Conservation (phyloP, 2,113 vertebrate genomes). For the Corythornis vintsioides region DNA sequence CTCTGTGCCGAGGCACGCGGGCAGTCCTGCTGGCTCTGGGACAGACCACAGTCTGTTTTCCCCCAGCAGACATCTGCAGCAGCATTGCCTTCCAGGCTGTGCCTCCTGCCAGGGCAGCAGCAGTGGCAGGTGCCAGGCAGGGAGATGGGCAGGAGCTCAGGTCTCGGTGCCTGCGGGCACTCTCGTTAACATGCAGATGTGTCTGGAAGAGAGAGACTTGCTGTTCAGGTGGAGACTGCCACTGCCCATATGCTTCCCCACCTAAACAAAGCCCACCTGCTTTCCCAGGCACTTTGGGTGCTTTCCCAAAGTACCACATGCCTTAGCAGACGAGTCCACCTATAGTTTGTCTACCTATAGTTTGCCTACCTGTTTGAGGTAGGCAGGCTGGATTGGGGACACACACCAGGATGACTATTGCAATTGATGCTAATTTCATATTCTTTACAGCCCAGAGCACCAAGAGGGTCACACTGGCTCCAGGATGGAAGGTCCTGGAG, state of each 20-base stretch:
- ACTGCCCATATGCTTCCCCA: background rate
- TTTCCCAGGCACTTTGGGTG: background rate
- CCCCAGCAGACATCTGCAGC: background rate
- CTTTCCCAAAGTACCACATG: background rate
- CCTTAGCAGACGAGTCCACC: background rate
- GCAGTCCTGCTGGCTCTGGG: background rate
- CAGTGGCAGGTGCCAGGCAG: background rate
- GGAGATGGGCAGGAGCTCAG: background rate
- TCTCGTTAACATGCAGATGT: background rate
- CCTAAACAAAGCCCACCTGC: background rate
- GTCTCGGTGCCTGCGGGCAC: background rate
- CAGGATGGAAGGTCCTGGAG: background rate
- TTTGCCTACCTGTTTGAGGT: background rate
- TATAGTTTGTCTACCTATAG: background rate
- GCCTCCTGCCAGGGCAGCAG: background rate
- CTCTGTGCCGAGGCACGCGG: background rate
- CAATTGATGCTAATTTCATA: background rate
- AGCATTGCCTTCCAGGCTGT: background rate
- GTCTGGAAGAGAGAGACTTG: background rate
- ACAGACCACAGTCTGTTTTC: fast-evolving
- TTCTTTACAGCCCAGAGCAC: background rate
- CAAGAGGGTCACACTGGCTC: background rate
- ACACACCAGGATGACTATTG: background rate
- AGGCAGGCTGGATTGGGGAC: background rate
- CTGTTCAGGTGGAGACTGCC: background rate